These are phyloP conservation scores for Enoplosus armatus DNA, from an alignment of 2,797 vertebrate genomes.

Conservation along the genomic window DNA sequence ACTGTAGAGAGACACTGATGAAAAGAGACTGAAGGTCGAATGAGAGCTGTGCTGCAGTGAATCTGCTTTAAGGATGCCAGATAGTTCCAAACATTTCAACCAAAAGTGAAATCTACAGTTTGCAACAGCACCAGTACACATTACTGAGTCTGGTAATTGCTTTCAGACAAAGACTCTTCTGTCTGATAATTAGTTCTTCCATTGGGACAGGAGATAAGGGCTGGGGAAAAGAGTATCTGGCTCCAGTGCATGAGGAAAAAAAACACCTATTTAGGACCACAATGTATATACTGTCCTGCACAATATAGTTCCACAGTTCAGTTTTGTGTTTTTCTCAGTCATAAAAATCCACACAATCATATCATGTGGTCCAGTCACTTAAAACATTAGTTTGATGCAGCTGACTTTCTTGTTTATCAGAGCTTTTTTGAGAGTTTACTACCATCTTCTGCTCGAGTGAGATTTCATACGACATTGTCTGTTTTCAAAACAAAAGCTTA, in stretches of 20 bases:
- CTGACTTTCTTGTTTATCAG: constrained; percentile 51
- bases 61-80: constrained; percentile 45
- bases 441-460: constrained; percentile 60
- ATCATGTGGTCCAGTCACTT: constrained; percentile 12
- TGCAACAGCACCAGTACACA: constrained; percentile 34
- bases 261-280: not conserved
- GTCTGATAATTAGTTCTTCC: constrained; percentile 52
- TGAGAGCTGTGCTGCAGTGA: constrained; percentile 50
- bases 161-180: constrained; percentile 32
- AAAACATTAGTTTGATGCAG: constrained; percentile 23
- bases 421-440: constrained; percentile 59
- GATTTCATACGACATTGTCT: constrained; percentile 64
- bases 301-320: not conserved
- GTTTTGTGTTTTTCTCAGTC: not conserved
- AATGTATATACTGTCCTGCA: not conserved
- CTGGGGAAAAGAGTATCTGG: constrained; percentile 8
- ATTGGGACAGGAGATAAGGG: constrained; percentile 44
- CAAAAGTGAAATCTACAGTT: constrained; percentile 26
- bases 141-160: constrained; percentile 44
- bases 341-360: not conserved
- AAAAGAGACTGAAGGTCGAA: constrained; percentile 70
- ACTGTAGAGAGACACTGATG: constrained; percentile 57
- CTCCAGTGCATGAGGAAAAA: not conserved
- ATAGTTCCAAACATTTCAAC: constrained; percentile 44
- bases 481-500: constrained; percentile 78